Conservation (phyloP, 2,113 vertebrate genomes). For the Orthonyx spaldingii region DNA sequence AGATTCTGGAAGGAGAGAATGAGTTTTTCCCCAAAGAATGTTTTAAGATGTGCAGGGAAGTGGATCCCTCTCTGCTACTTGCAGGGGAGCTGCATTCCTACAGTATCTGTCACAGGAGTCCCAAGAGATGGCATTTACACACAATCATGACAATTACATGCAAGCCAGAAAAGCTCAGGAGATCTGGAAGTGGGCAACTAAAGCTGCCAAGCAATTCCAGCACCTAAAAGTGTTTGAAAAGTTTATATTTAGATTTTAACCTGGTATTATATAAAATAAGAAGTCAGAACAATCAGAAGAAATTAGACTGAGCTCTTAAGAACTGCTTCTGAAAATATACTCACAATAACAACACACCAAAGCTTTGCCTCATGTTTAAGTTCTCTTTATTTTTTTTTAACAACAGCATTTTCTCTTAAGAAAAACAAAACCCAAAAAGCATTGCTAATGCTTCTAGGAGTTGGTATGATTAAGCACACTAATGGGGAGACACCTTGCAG, state of each 20-base stretch:
- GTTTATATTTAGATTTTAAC: neutral
- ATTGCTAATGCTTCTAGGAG: neutral
- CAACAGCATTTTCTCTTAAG: neutral
- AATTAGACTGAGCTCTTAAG: neutral
- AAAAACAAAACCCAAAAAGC: no score
- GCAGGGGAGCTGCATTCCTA: neutral
- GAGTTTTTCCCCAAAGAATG: neutral
- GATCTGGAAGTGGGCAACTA: neutral
- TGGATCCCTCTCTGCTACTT: neutral
- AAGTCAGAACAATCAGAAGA: neutral
- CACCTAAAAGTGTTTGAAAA: neutral
- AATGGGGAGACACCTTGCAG: neutral
- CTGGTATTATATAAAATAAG: neutral
- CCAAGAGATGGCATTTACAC: constrained; percentile 14
- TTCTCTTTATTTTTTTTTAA: neutral
- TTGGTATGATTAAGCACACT: neutral
- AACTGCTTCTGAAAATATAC: neutral
- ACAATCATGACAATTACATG: neutral
- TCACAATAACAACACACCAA: neutral
- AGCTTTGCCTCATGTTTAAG: neutral
- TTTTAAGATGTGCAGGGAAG: neutral
- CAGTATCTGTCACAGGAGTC: neutral
- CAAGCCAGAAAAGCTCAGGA: neutral
- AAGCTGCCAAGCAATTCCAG: neutral
- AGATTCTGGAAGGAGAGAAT: neutral